Evolutionary conservation across 2,888 invertebrate genomes (phyloP).

Genomic region (Lissonota sp.): DNA sequence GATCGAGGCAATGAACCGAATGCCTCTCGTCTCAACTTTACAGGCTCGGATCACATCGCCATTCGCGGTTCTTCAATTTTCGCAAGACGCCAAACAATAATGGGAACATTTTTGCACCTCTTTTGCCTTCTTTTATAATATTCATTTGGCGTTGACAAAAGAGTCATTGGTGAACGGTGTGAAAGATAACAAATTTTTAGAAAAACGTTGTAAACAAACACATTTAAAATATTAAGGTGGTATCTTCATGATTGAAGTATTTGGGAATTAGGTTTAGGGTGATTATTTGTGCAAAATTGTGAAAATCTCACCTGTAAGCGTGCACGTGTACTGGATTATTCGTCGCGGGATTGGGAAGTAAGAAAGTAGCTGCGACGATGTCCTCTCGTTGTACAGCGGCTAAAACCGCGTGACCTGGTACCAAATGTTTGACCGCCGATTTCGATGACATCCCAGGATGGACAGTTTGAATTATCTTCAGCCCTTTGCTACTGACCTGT

Average conservation of each 20-base stretch:
- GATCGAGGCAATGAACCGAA: slow-evolving; percentile 43
- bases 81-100: no score
- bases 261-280: neutral
- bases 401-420: slow-evolving; percentile 96
- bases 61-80: no score
- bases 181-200: no score
- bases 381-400: slow-evolving; percentile 96
- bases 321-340: slow-evolving; percentile 98
- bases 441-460: slow-evolving; percentile 82
- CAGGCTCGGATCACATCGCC: neutral
- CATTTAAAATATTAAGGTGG: no score
- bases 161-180: no score
- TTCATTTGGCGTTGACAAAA: no score
- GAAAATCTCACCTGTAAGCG: slow-evolving; percentile 86
- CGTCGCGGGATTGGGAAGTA: slow-evolving; percentile 97
- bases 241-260: no score
- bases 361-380: slow-evolving; percentile 95
- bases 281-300: neutral
- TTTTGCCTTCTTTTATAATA: no score
- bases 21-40: neutral
- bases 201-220: no score
- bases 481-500: slow-evolving; percentile 94
- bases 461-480: slow-evolving; percentile 95
- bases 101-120: no score
- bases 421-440: slow-evolving; percentile 94